Percentiles rank a stretch among this genome's conserved stretches.
phyloP scores from a whole-genome alignment of 2,888 invertebrate genomes.

The Machimus atricapillus region DNA sequence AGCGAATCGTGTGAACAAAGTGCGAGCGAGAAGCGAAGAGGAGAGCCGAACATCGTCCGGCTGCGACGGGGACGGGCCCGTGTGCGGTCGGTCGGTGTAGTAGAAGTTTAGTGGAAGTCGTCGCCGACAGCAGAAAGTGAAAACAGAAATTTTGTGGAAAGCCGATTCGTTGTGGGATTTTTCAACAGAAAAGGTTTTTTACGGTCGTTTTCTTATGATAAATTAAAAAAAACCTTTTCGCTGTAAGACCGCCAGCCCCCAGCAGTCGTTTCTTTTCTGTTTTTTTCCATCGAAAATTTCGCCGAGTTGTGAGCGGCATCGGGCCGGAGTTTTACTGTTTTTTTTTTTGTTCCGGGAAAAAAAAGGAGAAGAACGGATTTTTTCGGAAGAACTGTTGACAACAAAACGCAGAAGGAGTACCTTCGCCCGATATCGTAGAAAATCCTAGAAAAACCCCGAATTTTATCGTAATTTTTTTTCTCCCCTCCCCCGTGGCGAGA shows the following conservation, averaged over 20 bases:
- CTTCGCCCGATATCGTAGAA: not conserved
- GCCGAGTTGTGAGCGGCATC: not conserved
- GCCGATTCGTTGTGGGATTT: not conserved
- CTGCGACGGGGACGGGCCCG: not conserved
- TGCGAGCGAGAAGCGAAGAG: not conserved
- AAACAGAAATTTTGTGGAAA: slow-evolving; percentile 6
- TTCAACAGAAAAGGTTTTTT: not conserved
- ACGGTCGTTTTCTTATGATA: not conserved
- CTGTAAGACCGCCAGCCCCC: not conserved
- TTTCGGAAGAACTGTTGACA: not conserved
- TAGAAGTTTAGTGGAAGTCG: slow-evolving; percentile 7
- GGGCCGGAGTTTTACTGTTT: not conserved
- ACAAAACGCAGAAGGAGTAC: not conserved
- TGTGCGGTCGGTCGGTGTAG: not conserved
- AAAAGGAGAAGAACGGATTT: not conserved
- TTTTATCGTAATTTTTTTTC: not conserved
- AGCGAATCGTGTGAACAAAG: not conserved
- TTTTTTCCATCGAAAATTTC: not conserved
- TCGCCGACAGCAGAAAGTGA: slow-evolving; percentile 12
- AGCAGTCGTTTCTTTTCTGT: not conserved
- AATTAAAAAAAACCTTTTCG: not conserved
- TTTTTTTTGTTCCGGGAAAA: not conserved
- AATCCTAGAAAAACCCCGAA: not conserved
- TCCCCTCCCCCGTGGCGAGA: not conserved
- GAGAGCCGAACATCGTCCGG: not conserved